phyloP scores from a whole-genome alignment of 1,140 invertebrate genomes.

The Vanessa atalanta region DNA sequence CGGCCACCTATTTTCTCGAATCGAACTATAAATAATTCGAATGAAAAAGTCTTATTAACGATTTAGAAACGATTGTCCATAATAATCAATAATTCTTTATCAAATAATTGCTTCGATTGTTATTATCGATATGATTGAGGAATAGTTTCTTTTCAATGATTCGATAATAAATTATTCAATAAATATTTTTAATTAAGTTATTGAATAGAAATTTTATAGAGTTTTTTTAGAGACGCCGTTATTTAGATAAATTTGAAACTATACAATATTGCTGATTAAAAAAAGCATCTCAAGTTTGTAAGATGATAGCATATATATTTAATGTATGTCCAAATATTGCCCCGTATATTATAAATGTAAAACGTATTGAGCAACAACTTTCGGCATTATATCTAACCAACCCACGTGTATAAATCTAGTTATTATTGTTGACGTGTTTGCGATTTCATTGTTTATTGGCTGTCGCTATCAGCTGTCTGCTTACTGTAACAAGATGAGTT shows the following conservation, averaged over 20 bases:
- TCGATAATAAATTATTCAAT: slow-evolving; percentile 1
- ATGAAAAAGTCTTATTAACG: neutral
- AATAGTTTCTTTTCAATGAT: neutral
- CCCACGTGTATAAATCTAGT: slow-evolving; percentile 55
- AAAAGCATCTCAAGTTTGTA: neutral
- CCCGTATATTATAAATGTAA: slow-evolving; percentile 39
- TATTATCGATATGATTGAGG: slow-evolving; percentile 1
- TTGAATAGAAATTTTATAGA: too few relatives aligned
- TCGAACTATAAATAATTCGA: neutral
- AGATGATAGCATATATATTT: neutral
- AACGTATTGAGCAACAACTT: slow-evolving; percentile 53
- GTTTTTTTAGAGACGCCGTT: too few relatives aligned
- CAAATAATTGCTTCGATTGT: slow-evolving; percentile 6
- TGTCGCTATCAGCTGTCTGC: slow-evolving; percentile 46
- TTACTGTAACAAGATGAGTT: slow-evolving; percentile 43
- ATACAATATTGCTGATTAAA: neutral
- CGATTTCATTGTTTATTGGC: slow-evolving; percentile 60
- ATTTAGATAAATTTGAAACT: too few relatives aligned
- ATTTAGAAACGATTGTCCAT: neutral
- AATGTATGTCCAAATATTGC: slow-evolving; percentile 24
- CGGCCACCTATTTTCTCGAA: slow-evolving; percentile 10
- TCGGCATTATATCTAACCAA: slow-evolving; percentile 54
- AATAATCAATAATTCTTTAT: slow-evolving; percentile 7
- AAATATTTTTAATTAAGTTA: neutral
- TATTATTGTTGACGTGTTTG: slow-evolving; percentile 55